Conservation (phyloP, 2,888 invertebrate genomes). For the Drosophila fulvimacula region DNA sequence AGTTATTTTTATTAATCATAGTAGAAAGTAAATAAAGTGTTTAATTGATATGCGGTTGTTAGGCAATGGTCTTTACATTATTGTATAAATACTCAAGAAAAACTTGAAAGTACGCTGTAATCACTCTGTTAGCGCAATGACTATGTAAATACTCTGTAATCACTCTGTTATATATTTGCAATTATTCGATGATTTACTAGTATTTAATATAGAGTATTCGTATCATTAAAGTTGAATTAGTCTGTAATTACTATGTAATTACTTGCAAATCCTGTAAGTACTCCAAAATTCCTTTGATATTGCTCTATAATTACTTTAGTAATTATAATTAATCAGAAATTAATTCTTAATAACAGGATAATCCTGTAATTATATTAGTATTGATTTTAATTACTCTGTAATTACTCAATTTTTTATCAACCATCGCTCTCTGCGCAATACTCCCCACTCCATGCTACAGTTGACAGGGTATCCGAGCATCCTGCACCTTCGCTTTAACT, state of each 20-base stretch:
- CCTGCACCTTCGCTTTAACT: not conserved
- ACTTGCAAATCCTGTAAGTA: not conserved
- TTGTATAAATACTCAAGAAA: not conserved
- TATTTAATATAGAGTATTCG: not conserved
- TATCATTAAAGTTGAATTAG: not conserved
- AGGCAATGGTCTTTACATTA: not conserved
- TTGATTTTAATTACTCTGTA: not conserved
- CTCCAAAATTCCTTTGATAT: not conserved
- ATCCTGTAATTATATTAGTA: not conserved
- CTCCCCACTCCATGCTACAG: not conserved
- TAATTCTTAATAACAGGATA: not conserved
- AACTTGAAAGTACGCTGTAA: not conserved
- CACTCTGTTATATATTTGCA: not conserved
- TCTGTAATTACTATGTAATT: not conserved
- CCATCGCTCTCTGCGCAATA: not conserved
- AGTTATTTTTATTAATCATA: not conserved
- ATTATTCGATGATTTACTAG: too few species aligned
- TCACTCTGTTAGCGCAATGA: not conserved
- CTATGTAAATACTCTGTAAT: too few species aligned
- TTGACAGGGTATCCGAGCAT: slow-evolving; percentile 23
- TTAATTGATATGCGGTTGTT: not conserved
- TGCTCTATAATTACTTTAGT: not conserved
- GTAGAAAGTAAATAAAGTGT: not conserved
- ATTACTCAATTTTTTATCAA: not conserved
- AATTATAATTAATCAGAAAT: not conserved